A percentile compares a stretch with the other conserved stretches of the same genome.
Evolutionary conservation across 2,113 vertebrate species (phyloP).

Genomic region (Eudyptes chrysolophus): DNA sequence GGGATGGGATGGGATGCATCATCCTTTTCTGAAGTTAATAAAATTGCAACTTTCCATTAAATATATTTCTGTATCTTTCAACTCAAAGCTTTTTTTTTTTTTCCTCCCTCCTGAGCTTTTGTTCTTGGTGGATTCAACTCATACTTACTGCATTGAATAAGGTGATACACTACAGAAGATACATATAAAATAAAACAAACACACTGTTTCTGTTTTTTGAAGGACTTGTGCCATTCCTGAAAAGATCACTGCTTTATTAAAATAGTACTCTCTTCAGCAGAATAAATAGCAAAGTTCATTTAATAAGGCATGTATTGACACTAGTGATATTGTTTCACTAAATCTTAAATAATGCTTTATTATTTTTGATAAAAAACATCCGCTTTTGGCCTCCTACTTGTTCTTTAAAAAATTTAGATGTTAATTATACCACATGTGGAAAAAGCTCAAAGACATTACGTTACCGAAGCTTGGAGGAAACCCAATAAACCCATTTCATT

Average conservation of each 20-base stretch:
- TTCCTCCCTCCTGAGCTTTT: neutral
- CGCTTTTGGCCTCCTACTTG: neutral
- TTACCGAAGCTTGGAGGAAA: constrained; percentile 10
- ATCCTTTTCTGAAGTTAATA: neutral
- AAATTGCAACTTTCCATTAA: neutral
- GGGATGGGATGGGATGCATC: neutral
- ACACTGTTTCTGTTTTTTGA: neutral
- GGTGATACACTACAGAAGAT: neutral
- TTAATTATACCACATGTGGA: constrained; percentile 52
- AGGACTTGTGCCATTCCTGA: neutral
- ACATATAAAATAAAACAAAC: neutral
- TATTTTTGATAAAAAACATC: neutral
- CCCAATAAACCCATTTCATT: constrained; percentile 48
- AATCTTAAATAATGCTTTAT: neutral
- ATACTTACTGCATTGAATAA: neutral
- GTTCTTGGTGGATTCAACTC: neutral
- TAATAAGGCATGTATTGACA: neutral
- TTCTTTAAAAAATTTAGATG: constrained; percentile 59
- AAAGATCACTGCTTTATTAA: constrained; percentile 13
- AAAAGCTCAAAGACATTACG: constrained; percentile 46
- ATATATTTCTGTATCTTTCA: neutral
- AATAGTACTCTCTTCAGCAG: neutral
- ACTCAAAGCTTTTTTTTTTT: neutral
- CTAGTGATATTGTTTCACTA: neutral
- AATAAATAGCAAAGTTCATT: constrained; percentile 5